These are phyloP conservation scores for Beroe ovata DNA, from an alignment of 37 sponge, comb jelly and placozoan genomes.

Conservation along the genomic window DNA sequence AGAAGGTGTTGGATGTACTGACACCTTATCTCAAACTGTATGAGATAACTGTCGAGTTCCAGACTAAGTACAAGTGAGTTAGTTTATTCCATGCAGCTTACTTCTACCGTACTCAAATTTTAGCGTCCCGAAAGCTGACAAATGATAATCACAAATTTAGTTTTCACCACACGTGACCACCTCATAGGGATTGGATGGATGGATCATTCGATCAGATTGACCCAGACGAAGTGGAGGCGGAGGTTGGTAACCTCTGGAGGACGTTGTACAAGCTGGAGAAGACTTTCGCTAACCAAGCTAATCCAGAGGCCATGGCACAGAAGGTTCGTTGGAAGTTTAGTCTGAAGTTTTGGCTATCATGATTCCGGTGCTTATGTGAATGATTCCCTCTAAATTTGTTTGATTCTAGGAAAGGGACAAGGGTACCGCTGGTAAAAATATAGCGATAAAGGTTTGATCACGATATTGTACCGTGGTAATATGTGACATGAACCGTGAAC, in stretches of 20 bases:
- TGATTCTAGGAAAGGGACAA: constrained; percentile 31
- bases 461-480: neutral
- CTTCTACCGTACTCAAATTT: no score
- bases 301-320: constrained; percentile 85
- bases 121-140: no score
- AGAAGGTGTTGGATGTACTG: constrained; percentile 79
- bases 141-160: no score
- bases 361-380: no score
- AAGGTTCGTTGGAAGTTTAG: constrained; percentile 70
- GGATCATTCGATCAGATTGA: constrained; percentile 87
- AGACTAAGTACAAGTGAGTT: constrained; percentile 83
- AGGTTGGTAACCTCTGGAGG: constrained; percentile 85
- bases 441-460: constrained; percentile 60
- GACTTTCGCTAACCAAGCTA: constrained; percentile 78
- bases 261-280: constrained; percentile 95
- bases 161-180: no score
- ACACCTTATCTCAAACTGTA: constrained; percentile 88
- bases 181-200: constrained; percentile 91
- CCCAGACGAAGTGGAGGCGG: constrained; percentile 94
- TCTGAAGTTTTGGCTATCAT: neutral
- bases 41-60: constrained; percentile 84
- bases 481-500: neutral
- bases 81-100: no score
- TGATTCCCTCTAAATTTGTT: no score
- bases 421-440: constrained; percentile 52